Conservation (phyloP, 2,113 vertebrate genomes). For the Heterochromis multidens region DNA sequence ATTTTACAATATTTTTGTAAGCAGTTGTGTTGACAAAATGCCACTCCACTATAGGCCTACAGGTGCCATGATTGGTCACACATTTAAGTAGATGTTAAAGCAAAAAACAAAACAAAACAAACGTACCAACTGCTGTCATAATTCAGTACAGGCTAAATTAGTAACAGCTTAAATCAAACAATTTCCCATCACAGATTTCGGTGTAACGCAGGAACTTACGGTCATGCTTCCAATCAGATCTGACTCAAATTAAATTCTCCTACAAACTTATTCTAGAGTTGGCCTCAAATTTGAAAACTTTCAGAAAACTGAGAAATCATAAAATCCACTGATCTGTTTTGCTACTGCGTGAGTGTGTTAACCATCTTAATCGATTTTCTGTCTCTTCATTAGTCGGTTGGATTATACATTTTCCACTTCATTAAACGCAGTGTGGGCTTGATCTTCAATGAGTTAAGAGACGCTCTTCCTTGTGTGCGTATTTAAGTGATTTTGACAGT, state of each 20-base stretch:
- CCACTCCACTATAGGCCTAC: neutral
- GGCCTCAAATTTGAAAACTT: neutral
- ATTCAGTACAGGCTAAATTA: too few species aligned
- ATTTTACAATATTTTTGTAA: too few species aligned
- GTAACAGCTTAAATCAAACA: neutral
- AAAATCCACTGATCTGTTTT: neutral
- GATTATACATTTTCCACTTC: slow-evolving; percentile 68
- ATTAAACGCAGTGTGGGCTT: slow-evolving; percentile 53
- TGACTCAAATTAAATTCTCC: neutral
- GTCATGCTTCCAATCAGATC: neutral
- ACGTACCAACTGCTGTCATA: too few species aligned
- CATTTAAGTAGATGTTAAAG: neutral
- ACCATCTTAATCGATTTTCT: slow-evolving; percentile 57
- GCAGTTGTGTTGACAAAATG: neutral
- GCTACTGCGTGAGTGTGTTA: slow-evolving; percentile 9
- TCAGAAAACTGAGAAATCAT: neutral
- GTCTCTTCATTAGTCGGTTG: slow-evolving; percentile 65
- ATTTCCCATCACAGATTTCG: neutral
- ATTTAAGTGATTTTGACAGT: slow-evolving; percentile 77
- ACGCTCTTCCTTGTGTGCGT: slow-evolving; percentile 59
- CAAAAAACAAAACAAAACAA: neutral
- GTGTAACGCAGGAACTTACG: neutral
- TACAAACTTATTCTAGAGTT: neutral
- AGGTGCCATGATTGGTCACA: neutral
- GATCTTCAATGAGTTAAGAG: slow-evolving; percentile 42